Evolutionary conservation across 2,113 vertebrate genomes (phyloP).

Genomic region (Xenopus borealis): DNA sequence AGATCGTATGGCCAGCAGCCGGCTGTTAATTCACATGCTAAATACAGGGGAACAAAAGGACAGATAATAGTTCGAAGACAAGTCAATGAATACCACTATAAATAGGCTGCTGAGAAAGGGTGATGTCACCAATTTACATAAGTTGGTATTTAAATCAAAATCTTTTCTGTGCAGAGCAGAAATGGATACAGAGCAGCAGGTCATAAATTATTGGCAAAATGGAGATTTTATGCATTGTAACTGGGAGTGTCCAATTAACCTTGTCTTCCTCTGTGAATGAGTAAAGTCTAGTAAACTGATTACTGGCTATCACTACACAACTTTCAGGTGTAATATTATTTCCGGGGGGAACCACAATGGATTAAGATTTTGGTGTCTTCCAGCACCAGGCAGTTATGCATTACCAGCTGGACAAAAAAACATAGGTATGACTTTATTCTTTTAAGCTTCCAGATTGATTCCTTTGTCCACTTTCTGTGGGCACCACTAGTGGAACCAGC

Average conservation of each 20-base stretch:
- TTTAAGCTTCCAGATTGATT: no score
- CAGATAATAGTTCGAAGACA: slow-evolving; percentile 62
- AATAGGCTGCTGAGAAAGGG: slow-evolving; percentile 62
- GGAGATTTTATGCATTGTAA: background rate
- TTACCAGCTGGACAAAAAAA: no score
- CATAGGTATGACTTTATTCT: no score
- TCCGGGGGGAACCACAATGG: no score
- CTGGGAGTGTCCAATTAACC: background rate
- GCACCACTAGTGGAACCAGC: no score
- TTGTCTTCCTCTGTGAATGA: background rate
- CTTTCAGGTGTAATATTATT: no score
- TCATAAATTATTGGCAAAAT: background rate
- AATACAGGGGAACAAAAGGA: slow-evolving; percentile 55
- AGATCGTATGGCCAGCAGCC: slow-evolving; percentile 30
- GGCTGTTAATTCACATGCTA: slow-evolving; percentile 40
- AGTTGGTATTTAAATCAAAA: slow-evolving; percentile 54
- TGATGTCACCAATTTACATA: slow-evolving; percentile 67
- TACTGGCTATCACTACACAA: no score
- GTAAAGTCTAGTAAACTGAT: background rate
- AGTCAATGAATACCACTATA: slow-evolving; percentile 65
- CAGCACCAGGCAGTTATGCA: no score
- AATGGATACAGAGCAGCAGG: slow-evolving; percentile 3
- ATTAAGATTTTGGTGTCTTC: no score
- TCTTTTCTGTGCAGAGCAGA: slow-evolving; percentile 6
- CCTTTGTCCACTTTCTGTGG: no score